Percentiles rank a stretch among this genome's conserved stretches.
Evolutionary conservation across 1,140 invertebrate genomes (phyloP).

Genomic region (Heliothis virescens): DNA sequence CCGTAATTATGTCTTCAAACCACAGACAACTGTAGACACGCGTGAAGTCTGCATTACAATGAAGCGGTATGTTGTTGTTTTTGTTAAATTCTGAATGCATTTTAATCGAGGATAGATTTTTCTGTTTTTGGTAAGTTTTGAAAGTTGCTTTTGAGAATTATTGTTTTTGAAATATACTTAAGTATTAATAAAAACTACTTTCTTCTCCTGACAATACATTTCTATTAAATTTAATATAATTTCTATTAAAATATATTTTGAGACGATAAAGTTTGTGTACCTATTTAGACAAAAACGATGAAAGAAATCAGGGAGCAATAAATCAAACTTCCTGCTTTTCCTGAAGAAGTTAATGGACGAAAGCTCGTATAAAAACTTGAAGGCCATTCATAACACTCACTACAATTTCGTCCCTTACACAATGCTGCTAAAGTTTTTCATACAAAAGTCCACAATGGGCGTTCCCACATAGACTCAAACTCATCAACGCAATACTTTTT

Average conservation of each 20-base stretch:
- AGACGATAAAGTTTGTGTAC: too few species aligned
- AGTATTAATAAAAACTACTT: neutral
- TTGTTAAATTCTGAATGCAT: neutral
- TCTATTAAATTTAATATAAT: too few species aligned
- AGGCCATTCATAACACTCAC: neutral
- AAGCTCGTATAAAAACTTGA: neutral
- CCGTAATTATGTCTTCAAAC: neutral
- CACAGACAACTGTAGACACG: neutral
- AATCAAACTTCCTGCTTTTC: neutral
- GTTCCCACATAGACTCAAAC: constrained; percentile 18
- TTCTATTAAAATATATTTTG: too few species aligned
- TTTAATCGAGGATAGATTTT: too few species aligned
- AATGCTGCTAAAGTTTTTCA: constrained; percentile 24
- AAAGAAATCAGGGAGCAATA: neutral
- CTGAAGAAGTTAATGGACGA: neutral
- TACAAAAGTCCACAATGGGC: constrained; percentile 9
- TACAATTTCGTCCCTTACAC: constrained; percentile 17
- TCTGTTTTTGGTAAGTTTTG: too few species aligned
- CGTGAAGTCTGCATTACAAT: neutral
- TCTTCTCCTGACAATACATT: too few species aligned
- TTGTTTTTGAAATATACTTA: neutral
- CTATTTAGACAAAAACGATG: neutral
- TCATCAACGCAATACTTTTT: constrained; percentile 44
- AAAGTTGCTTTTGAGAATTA: neutral
- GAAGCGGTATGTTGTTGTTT: neutral